These are phyloP conservation scores for Brachionus paranguensis DNA, from an alignment of 1,140 invertebrate species.

Conservation along the genomic window DNA sequence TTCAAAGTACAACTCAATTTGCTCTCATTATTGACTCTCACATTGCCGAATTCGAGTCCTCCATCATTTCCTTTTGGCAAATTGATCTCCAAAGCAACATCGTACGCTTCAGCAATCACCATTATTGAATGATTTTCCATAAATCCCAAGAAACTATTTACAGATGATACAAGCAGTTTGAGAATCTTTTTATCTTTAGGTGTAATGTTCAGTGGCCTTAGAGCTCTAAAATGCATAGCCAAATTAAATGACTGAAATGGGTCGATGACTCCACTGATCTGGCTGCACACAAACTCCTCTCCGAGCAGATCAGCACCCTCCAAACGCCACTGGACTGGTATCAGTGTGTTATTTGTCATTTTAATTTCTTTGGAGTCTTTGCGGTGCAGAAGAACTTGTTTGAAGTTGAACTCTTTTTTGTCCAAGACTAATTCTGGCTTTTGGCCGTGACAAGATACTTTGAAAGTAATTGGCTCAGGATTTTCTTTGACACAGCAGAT, in stretches of 20 bases:
- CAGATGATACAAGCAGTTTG: conserved; percentile 39
- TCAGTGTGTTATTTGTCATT: conserved; percentile 52
- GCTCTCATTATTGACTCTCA: conserved; percentile 52
- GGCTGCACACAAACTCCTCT: conserved; percentile 54
- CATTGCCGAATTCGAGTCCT: conserved; percentile 54
- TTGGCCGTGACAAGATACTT: conserved; percentile 51
- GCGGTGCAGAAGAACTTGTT: conserved; percentile 54
- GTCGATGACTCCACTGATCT: conserved; percentile 51
- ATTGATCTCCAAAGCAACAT: conserved; percentile 56
- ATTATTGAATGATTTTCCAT: conserved; percentile 42
- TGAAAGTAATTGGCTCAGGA: conserved; percentile 55
- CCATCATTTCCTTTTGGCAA: conserved; percentile 57
- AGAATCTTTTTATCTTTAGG: conserved; percentile 49
- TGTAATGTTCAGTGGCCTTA: conserved; percentile 46
- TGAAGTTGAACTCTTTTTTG: conserved; percentile 54
- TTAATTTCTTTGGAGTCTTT: conserved; percentile 55
- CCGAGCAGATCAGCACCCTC: conserved; percentile 54
- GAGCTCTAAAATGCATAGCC: conserved; percentile 53
- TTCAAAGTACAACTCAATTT: conserved; percentile 54
- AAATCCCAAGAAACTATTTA: conserved; percentile 40
- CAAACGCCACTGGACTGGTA: conserved; percentile 55
- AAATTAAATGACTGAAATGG: conserved; percentile 51
- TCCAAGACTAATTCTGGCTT: conserved; percentile 54
- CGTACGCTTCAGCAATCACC: conserved; percentile 53
- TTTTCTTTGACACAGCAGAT: conserved; percentile 56